Evolutionary conservation across 2,113 vertebrate genomes (phyloP).

Genomic region (Syngnathus floridae): DNA sequence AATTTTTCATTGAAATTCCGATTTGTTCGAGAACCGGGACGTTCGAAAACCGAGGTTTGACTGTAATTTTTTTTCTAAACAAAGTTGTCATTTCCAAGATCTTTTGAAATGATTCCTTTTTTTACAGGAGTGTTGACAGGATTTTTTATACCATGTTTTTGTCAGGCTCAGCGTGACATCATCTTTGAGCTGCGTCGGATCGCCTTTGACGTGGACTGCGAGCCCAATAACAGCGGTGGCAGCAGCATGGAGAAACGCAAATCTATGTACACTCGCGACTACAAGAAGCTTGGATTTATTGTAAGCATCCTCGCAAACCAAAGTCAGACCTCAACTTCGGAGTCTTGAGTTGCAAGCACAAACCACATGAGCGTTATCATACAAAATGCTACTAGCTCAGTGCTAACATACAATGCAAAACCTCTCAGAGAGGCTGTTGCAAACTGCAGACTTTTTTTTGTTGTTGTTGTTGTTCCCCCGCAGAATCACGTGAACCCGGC

Average conservation of each 20-base stretch:
- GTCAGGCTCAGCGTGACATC: constrained; percentile 90
- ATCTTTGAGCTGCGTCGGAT: constrained; percentile 97
- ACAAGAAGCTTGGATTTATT: constrained; percentile 97
- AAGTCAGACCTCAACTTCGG: no score
- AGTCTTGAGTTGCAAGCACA: not conserved
- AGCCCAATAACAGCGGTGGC: constrained; percentile 77
- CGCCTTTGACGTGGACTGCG: constrained; percentile 90
- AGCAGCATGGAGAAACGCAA: constrained; percentile 97
- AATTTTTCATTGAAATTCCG: no score
- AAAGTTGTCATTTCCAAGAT: no score
- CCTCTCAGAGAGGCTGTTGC: not conserved
- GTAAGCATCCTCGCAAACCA: constrained; percentile 67
- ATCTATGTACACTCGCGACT: constrained; percentile 98
- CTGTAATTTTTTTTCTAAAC: no score
- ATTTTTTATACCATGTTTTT: no score
- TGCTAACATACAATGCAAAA: not conserved
- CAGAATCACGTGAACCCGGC: constrained; percentile 98
- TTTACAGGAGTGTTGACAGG: no score
- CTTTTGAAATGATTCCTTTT: no score
- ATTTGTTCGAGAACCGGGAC: no score
- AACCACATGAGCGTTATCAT: not conserved
- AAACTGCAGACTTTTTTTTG: not conserved
- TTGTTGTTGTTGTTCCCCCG: not conserved
- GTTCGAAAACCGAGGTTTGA: no score
- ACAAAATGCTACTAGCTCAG: not conserved